Evolutionary conservation across 2,113 vertebrate genomes (phyloP), one percentile per base, ranked within the genome.

Genomic region (Girardinichthys multiradiatus): DNA sequence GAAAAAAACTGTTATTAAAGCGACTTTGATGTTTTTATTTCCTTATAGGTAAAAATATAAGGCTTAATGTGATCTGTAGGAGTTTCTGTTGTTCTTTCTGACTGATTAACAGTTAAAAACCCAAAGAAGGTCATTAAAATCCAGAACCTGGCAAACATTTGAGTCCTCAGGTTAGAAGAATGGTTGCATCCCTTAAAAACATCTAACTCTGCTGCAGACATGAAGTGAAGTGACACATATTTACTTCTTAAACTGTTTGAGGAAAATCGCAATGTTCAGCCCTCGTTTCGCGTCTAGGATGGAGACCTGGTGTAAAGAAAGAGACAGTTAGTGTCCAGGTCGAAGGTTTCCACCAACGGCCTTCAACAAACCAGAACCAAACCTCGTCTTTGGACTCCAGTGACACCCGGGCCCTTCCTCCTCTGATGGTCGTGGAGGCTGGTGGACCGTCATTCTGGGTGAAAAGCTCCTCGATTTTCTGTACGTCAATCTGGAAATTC

Each of bases 181-280:
- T 35, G 35, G 3, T 35, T 35, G 5, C 35, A 4, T 35, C 6
- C 15, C 19, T 5, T 21, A 1, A 48, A 39, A 39, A 14, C 37
- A 2, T 2, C 14, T 42, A 17, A 15, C 39, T 4, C 39, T 42
- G 4, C 14, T 17, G 39, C 39, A 42, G 39, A 42, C 39, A 42
- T 13, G n/a, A n/a, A n/a, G n/a, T n/a, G n/a, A n/a, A n/a, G n/a
- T n/a, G n/a, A n/a, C n/a, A 4, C 2, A 4, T 1, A 29, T 94
- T 96, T 68, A 98, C 97, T 95, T 98, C 93, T 95, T 98, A 83
- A 98, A 97, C 75, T 98, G 96, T 84, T 97, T 99, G 76, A 99
- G 96, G 93, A 97, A 97, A 89, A 99, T 99, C 15, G 94, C 95
- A 84, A 98, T 90, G 86, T 98, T 98, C 96, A 99, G 96, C 83